Evolutionary conservation across 35 echinoderm and acorn worm species (phyloP).

Genomic region (Diadema setosum): DNA sequence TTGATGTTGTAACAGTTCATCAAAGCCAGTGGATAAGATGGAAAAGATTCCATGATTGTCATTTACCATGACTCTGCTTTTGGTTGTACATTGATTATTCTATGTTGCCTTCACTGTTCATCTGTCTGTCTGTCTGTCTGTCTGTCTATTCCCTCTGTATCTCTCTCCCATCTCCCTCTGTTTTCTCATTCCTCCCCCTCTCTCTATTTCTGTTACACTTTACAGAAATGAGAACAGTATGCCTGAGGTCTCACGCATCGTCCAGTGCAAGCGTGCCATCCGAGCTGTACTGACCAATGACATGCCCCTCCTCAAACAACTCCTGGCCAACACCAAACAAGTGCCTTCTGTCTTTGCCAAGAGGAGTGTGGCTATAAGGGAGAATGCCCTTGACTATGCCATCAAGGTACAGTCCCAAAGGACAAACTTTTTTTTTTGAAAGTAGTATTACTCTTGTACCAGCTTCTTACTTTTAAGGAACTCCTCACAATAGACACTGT

Average conservation of each 20-base stretch:
- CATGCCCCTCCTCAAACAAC: conserved; percentile 46
- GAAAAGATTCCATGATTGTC: too few species aligned
- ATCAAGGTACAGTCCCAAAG: conserved; percentile 42
- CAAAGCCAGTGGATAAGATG: too few species aligned
- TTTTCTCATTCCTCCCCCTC: too few species aligned
- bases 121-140: too few species aligned
- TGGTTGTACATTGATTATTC: too few species aligned
- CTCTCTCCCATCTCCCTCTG: too few species aligned
- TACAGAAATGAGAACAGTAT: conserved; percentile 74
- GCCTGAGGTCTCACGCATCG: conserved; percentile 65
- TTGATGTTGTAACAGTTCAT: too few species aligned
- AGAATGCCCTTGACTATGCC: conserved; percentile 70
- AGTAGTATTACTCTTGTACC: background rate
- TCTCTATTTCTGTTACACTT: too few species aligned
- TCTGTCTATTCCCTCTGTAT: too few species aligned
- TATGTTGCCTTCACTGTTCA: too few species aligned
- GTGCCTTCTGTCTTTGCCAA: conserved; percentile 42
- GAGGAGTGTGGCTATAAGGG: conserved; percentile 43
- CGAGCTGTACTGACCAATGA: conserved; percentile 89
- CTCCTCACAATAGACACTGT: too few species aligned
- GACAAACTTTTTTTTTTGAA: background rate
- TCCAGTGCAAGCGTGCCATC: conserved; percentile 76
- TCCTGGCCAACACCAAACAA: conserved; percentile 62
- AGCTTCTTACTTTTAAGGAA: background rate
- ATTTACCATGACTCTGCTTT: too few species aligned